These are phyloP conservation scores for Thaumatotibia leucotreta DNA, from an alignment of 1,140 invertebrate species.

Conservation along the genomic window DNA sequence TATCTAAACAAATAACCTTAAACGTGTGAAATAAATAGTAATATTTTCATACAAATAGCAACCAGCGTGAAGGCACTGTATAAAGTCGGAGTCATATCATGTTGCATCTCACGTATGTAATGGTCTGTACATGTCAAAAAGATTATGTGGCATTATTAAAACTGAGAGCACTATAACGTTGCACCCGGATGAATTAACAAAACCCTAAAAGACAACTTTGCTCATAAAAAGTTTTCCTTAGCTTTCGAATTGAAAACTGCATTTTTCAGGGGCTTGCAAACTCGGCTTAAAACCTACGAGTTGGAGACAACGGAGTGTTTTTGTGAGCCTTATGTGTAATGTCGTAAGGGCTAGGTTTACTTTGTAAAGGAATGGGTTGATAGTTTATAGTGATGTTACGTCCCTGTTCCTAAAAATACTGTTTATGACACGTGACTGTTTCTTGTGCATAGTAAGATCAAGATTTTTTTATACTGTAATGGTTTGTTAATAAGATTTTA, in stretches of 20 bases:
- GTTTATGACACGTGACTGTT: too few relatives aligned
- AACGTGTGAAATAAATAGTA: too few relatives aligned
- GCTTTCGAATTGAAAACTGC: slow-evolving; percentile 5
- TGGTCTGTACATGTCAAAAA: too few relatives aligned
- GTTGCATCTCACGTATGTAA: too few relatives aligned
- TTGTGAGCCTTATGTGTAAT: neutral
- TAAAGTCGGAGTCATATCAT: too few relatives aligned
- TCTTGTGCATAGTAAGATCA: too few relatives aligned
- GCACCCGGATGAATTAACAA: neutral
- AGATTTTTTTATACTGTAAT: too few relatives aligned
- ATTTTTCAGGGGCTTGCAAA: slow-evolving; percentile 11
- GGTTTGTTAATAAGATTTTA: too few relatives aligned
- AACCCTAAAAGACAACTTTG: neutral
- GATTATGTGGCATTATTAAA: neutral
- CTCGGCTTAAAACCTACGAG: neutral
- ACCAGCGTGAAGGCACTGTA: too few relatives aligned
- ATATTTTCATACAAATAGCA: too few relatives aligned
- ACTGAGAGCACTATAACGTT: neutral
- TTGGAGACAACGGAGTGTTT: neutral
- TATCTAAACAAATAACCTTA: too few relatives aligned
- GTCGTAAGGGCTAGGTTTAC: neutral
- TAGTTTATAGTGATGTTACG: neutral
- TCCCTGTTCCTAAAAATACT: neutral
- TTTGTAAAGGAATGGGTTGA: neutral
- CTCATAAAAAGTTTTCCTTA: slow-evolving; percentile 4